Base-by-base conservation (phyloP, 2,797 vertebrate genomes). In the Mareca strepera region DNA sequence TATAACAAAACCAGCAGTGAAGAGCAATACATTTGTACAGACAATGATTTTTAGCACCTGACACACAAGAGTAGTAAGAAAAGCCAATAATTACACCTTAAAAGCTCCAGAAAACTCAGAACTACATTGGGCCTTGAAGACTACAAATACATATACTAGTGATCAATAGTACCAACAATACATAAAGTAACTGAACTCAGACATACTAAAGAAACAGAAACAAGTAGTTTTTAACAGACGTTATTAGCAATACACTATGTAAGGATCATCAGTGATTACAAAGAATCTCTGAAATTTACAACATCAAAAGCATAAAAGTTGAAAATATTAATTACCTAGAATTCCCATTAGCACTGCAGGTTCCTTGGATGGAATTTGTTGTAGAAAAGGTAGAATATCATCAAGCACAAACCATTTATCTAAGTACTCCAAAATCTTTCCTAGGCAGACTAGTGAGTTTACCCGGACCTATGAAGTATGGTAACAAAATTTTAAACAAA, bases 401-500 rank as follows among this genome's bases (percentile, higher is more conserved):
- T 99, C 99, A 66, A 99, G 98, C 58, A 99, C 99, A 96, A 97
- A 99, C 99, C 99, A 99, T 94, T 99, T 99, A 98, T 99, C 99
- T 60, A 99, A 96, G 96, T 99, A 99, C 91, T 99, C 99, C 97
- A 99, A 97, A 97, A 99, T 99, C 97, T 99, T 99, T 73, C 99
- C 99, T 93, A 99, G 97, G 96, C 99, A 99, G 75, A 99, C 99
- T 92, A 99, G 96, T 20, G 99, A 99, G 98, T 99, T 99, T 92
- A 99, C 99, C 63, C 99, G 98, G 41, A 99, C 99, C 99, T 99
- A 83, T 73, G 76, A 85, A 97, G 56, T 77, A 96, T 4, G 25
- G 3, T 4, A 86, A 86, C 9, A 87, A 93, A 5, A 25, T 25
- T 25, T 88, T 58, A 67, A 73, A 92, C 12, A 93, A 89, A 75